phyloP scores from a whole-genome alignment of 2,797 vertebrate genomes.

The Picus viridis region DNA sequence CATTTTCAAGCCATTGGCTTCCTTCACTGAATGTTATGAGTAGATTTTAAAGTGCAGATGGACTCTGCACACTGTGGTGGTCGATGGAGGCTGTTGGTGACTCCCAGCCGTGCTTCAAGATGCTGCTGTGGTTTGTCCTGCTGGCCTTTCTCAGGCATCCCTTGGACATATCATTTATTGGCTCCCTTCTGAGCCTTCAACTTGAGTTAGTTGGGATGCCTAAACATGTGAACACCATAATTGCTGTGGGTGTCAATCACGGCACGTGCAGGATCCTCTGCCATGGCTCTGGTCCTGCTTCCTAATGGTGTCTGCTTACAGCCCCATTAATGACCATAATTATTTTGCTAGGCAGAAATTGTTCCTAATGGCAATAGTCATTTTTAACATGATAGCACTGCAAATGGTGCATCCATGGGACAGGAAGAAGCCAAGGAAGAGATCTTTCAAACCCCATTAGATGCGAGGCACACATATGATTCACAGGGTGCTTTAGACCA shows the following conservation, averaged over 20 bases:
- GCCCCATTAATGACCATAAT: constrained; percentile 44
- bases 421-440: background rate
- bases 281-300: background rate
- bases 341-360: constrained; percentile 63
- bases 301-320: constrained; percentile 33
- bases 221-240: background rate
- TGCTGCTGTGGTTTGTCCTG: accelerated
- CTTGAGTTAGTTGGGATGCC: background rate
- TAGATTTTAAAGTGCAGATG: background rate
- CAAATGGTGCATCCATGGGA: constrained; percentile 26
- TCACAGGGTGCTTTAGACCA: background rate
- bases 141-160: background rate
- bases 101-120: background rate
- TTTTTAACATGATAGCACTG: constrained; percentile 55
- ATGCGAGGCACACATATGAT: background rate
- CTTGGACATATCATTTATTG: background rate
- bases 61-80: background rate
- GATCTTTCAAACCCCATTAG: background rate
- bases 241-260: background rate
- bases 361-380: constrained; percentile 46
- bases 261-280: accelerated
- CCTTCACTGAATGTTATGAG: background rate
- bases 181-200: background rate
- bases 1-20: background rate
- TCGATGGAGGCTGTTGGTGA: background rate